Base-by-base conservation (phyloP, 2,113 vertebrate genomes). In the Sakesphorus luctuosus region DNA sequence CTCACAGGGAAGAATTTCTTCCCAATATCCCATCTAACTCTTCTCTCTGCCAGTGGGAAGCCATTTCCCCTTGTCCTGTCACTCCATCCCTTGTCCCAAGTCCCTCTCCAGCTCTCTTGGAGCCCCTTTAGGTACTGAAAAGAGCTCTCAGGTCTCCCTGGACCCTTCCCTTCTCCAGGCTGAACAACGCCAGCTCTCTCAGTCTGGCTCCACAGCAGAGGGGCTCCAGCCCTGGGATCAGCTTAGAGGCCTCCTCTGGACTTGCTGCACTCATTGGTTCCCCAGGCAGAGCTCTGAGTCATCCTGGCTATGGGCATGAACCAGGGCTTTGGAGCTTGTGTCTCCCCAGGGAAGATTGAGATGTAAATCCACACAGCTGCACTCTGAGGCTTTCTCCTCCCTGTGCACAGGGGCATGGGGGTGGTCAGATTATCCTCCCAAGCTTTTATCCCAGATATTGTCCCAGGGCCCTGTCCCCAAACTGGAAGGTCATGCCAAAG, bases 31-130 rank as follows among this genome's bases (percentile, higher is more conserved):
- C 61, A 44, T 35, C 33, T 3, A 11, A 0, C 31, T 38, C 49
- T 66, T 31, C 49, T 24, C 61, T 40, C 71, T 47, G 29, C 5
- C 55, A 40, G 13, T 68, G 11, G 6, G 4, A 59, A 59, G 20
- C 2, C 29, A 55, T 55, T 47, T 10, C 23, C 4, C 26, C 6
- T 26, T 55, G 24, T 47, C n/a, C 62, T 55, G 4, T 55, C 13
- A 0, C 4, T 40, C 19, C 66, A 71, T 1, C 24, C 24, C 29
- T n/a, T 55, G 15, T 38, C 23, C 33, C 1, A 3, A 38, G 18
- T 44, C 28, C 10, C 18, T 62, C 15, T 46, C 23, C 40, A 38
- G 3, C 11, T 47, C 28, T 6, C 50, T 1, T 35, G 35, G 52
- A 58, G 19, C 24, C 19, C 43, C n/a, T 71, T 55, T 19, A 40